Base-by-base conservation (phyloP, 2,888 invertebrate species). In the Gonocerus acuteangulatus region DNA sequence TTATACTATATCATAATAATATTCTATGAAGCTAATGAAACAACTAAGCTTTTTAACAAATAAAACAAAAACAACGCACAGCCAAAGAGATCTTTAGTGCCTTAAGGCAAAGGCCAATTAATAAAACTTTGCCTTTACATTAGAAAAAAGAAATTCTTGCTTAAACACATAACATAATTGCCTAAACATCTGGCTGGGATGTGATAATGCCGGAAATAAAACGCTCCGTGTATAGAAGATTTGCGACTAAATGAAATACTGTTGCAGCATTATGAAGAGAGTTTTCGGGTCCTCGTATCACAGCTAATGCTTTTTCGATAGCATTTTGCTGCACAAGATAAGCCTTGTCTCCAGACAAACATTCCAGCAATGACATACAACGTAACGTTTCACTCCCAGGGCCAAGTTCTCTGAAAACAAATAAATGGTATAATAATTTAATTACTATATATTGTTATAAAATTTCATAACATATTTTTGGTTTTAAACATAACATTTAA, bases 241-340 rank as follows among this genome's bases (percentile, higher is more conserved):
- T 74, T 0, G 78, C 73, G n/a, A 80, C 71, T 23, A 72, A 70
- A 36, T 75, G 73, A 48, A 79, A 70, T 59, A 80, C 75, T 6
- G 72, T 70, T 48, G 75, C 72, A 2, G 76, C 77, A 66, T 80
- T 80, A 69, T 80, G 79, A 60, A 81, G 70, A 1, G 80, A 81
- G 71, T 80, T 80, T 42, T 74, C 74, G 6, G 80, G 76, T 68
- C 79, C 79, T 68, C 78, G 77, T 64, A 81, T 80, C 9, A 74
- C 70, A 51, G 71, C 71, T 9, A 77, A 69, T 15, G 76, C 73
- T 51, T 72, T 70, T 64, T 78, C 77, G 18, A 77, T 70, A 32
- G 74, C 73, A 23, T 72, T 70, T 60, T 73, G 73, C 4, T 76
- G 67, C 32, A 77, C 77, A 2, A 71, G 67, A 65, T 76, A 78